These are phyloP conservation scores for Brachyopa scutellaris DNA, from an alignment of 2,888 invertebrate genomes.

Conservation along the genomic window DNA sequence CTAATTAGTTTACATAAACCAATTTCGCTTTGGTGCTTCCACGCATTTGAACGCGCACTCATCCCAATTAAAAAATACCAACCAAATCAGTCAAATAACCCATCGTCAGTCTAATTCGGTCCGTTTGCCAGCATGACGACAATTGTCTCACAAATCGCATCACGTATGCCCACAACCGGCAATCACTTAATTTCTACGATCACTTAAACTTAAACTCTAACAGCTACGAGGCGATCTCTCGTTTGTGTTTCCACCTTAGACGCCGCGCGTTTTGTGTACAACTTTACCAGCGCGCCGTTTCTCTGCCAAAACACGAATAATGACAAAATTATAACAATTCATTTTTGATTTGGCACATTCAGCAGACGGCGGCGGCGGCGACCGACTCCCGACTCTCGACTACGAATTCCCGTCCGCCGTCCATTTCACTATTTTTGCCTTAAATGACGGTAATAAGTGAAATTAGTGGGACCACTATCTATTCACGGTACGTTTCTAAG, in stretches of 20 bases:
- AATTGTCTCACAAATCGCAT: slow-evolving; percentile 57
- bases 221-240: slow-evolving; percentile 25
- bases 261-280: not conserved
- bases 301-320: slow-evolving; percentile 56
- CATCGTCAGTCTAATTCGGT: slow-evolving; percentile 32
- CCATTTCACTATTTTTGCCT: slow-evolving; percentile 66
- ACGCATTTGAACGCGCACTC: too few species aligned
- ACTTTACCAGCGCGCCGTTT: slow-evolving; percentile 14
- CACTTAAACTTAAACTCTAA: slow-evolving; percentile 56
- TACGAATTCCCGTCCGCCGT: slow-evolving; percentile 22
- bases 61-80: slow-evolving; percentile 30
- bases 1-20: too few species aligned
- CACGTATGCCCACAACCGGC: slow-evolving; percentile 52
- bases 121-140: slow-evolving; percentile 57
- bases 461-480: slow-evolving; percentile 68
- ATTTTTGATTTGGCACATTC: slow-evolving; percentile 62
- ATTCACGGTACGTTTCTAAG: slow-evolving; percentile 52
- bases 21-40: too few species aligned
- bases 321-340: slow-evolving; percentile 70
- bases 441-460: slow-evolving; percentile 69
- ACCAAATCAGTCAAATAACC: not conserved
- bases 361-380: slow-evolving; percentile 33
- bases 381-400: not conserved
- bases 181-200: slow-evolving; percentile 69
- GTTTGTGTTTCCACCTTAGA: not conserved